Percentiles rank a stretch among this genome's conserved stretches.
These are phyloP conservation scores for Astur gentilis DNA, from an alignment of 2,113 vertebrate species.

Conservation along the genomic window DNA sequence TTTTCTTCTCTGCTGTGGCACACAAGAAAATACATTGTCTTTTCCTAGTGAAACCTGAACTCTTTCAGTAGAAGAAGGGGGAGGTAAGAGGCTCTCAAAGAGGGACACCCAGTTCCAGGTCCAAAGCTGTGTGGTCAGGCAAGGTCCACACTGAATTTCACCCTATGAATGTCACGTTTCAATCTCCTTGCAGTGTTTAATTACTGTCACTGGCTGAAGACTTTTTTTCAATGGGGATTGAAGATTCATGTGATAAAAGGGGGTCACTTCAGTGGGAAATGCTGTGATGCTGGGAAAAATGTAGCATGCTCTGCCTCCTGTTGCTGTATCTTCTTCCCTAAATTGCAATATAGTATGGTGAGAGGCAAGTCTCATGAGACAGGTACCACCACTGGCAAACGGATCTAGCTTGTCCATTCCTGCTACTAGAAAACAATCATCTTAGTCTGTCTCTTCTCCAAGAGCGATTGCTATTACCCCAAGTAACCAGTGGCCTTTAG, in stretches of 20 bases:
- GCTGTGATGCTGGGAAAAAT: neutral
- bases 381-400: neutral
- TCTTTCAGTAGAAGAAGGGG: neutral
- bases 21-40: neutral
- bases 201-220: neutral
- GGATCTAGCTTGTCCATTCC: neutral
- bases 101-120: neutral
- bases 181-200: neutral
- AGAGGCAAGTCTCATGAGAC: neutral
- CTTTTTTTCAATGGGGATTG: neutral
- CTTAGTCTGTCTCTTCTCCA: neutral
- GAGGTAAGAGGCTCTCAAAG: neutral
- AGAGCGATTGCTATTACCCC: neutral
- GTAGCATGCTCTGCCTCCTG: neutral
- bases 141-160: neutral
- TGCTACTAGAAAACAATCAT: neutral
- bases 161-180: neutral
- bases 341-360: neutral
- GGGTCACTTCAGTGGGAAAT: neutral
- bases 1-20: neutral
- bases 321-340: neutral
- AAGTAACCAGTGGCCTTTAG: neutral
- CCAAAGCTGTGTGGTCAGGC: neutral
- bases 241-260: neutral
- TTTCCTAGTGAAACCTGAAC: neutral